Conservation (phyloP, 1,140 invertebrate species). For the Stenopsyche tienmushanensis region DNA sequence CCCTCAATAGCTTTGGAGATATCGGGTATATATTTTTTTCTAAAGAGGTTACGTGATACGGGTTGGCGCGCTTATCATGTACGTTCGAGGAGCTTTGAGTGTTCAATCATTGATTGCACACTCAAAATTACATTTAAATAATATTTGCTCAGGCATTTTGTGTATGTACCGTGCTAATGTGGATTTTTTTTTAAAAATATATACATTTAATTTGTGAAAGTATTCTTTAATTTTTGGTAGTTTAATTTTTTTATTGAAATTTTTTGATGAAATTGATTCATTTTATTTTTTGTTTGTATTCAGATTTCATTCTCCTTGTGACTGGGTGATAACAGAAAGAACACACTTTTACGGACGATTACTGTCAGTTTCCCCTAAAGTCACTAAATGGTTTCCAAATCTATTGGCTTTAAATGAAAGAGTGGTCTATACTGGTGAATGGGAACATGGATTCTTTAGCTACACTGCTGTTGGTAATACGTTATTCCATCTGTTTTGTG, state of each 20-base stretch:
- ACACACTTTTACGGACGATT: constrained; percentile 91
- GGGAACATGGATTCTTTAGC: constrained; percentile 97
- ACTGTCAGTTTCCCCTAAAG: constrained; percentile 87
- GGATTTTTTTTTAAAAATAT: too few species aligned
- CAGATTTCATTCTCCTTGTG: constrained; percentile 89
- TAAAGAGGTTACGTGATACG: too few species aligned
- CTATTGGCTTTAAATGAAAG: constrained; percentile 95
- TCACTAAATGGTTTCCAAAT: constrained; percentile 85
- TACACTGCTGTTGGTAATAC: constrained; percentile 84
- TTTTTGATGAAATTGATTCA: not conserved
- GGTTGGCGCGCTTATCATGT: too few species aligned
- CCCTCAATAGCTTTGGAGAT: too few species aligned
- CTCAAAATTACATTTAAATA: too few species aligned
- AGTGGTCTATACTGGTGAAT: constrained; percentile 89
- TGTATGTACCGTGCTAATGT: too few species aligned
- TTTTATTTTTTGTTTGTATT: not conserved
- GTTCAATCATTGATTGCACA: too few species aligned
- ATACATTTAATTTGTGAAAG: constrained; percentile 6
- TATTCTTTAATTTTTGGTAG: not conserved
- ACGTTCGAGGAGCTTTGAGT: too few species aligned
- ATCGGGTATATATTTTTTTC: too few species aligned
- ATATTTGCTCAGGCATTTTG: too few species aligned
- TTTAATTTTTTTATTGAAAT: not conserved
- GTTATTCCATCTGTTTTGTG: not conserved
- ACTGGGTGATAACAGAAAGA: constrained; percentile 83